Base-by-base conservation (phyloP, 2,888 invertebrate species). In the Anthoptus insignis region DNA sequence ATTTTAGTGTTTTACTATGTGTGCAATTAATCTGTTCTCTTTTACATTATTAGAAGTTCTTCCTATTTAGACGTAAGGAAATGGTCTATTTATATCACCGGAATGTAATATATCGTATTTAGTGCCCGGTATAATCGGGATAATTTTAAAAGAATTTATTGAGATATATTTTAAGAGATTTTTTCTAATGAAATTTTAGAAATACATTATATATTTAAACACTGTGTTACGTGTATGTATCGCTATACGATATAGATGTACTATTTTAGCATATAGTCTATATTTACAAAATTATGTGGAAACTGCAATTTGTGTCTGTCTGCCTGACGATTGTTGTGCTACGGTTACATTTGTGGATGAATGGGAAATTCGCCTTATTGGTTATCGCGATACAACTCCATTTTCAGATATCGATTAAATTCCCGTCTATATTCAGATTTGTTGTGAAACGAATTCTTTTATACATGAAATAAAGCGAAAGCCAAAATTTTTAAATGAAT, bases 161-260 rank as follows among this genome's bases (percentile, higher is more conserved):
- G 87, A 91, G 87, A 90, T 91, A 90, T 92, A 91, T 92, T 93
- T 92, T 93, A 91, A 88, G 91, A 93, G 87, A 91, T 89, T 87
- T 92, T 90, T 92, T 89, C 83, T 85, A 86, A 88, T 80, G 75
- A 84, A 82, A 83, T 88, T 88, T 88, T 88, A 88, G 84, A 84
- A 81, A 86, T 82, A 80, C 77, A 81, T 54, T 39, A 81, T 81
- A 75, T 77, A 72, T 77, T 78, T 76, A 81, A 86, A 87, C 82
- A 89, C 84, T 81, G 84, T 88, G 88, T 88, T 88, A 89, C 81
- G 83, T 89, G 88, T 90, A 80, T 86, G 84, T 89, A 86, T 88
- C 82, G 86, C 84, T 88, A 81, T 85, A 86, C 83, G 82, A 87
- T 80, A 84, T 82, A 88, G 80, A 82, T 84, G 75, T 86, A 57